These are phyloP conservation scores for Schizotus pectinicornis DNA, from an alignment of 2,888 invertebrate species.

Conservation along the genomic window DNA sequence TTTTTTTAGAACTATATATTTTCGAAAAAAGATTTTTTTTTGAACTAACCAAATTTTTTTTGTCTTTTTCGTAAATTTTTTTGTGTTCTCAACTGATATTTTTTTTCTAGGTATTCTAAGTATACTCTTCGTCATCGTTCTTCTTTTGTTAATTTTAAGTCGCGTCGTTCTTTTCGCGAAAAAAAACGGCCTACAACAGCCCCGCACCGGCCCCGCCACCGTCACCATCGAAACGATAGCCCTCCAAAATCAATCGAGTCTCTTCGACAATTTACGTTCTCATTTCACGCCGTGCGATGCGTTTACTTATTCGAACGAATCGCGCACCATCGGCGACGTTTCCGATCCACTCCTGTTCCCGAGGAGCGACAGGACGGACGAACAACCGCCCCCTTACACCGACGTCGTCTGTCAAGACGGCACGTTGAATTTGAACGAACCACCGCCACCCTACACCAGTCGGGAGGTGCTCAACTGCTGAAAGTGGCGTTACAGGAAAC, in stretches of 20 bases:
- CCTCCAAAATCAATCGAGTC: constrained; percentile 37
- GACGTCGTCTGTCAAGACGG: constrained; percentile 45
- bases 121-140: constrained; percentile 52
- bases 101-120: constrained; percentile 49
- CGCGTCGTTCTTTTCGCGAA: constrained; percentile 54
- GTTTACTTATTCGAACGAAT: constrained; percentile 38
- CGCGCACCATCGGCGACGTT: constrained; percentile 40
- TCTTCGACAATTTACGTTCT: constrained; percentile 17
- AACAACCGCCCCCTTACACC: constrained; percentile 53
- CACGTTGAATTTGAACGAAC: constrained; percentile 45
- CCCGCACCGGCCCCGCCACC: constrained; percentile 30
- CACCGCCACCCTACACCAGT: constrained; percentile 61
- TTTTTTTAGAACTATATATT: no score
- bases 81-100: no score
- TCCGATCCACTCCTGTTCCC: constrained; percentile 48
- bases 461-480: constrained; percentile 42
- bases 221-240: constrained; percentile 11
- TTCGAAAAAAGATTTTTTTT: no score
- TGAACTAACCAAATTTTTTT: no score
- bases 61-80: no score
- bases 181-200: constrained; percentile 44
- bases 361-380: constrained; percentile 31
- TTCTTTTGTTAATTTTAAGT: constrained; percentile 52
- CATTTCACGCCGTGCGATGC: constrained; percentile 37
- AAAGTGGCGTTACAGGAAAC: not conserved